phyloP scores from a whole-genome alignment of 2,888 invertebrate species.

The Pristionchus exspectatus region DNA sequence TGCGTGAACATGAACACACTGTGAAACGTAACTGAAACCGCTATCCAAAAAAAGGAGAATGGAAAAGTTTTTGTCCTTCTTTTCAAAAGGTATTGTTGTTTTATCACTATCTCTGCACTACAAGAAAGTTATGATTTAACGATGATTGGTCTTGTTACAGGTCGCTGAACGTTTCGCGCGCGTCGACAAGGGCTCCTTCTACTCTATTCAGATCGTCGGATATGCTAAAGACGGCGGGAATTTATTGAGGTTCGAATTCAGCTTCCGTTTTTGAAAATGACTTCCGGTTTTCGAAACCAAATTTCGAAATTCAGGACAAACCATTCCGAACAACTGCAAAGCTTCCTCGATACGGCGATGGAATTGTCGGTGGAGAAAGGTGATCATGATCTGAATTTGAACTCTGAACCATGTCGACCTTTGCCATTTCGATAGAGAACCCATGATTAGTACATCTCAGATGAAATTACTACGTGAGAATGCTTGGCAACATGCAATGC shows the following conservation, averaged over 20 bases:
- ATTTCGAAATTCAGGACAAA: neutral
- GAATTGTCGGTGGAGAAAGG: constrained; percentile 29
- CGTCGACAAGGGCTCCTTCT: constrained; percentile 48
- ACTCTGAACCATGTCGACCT: no score
- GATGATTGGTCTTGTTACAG: neutral
- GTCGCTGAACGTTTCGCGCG: constrained; percentile 41
- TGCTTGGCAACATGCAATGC: no score
- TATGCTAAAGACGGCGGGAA: constrained; percentile 49
- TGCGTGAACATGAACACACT: neutral
- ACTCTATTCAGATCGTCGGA: constrained; percentile 41
- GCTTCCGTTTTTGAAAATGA: neutral
- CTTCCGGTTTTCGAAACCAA: neutral
- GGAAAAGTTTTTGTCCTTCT: no score
- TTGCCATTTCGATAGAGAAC: no score
- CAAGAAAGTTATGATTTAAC: no score
- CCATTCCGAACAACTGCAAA: constrained; percentile 39
- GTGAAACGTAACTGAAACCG: neutral
- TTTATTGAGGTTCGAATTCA: neutral
- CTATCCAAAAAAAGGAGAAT: neutral
- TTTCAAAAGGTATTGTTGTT: no score
- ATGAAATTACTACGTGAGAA: no score
- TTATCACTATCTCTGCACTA: no score
- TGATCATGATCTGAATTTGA: neutral
- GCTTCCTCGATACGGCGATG: constrained; percentile 41
- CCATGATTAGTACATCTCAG: no score